Evolutionary conservation across 1,140 invertebrate species (phyloP).

Genomic region (Micrasema longulum): DNA sequence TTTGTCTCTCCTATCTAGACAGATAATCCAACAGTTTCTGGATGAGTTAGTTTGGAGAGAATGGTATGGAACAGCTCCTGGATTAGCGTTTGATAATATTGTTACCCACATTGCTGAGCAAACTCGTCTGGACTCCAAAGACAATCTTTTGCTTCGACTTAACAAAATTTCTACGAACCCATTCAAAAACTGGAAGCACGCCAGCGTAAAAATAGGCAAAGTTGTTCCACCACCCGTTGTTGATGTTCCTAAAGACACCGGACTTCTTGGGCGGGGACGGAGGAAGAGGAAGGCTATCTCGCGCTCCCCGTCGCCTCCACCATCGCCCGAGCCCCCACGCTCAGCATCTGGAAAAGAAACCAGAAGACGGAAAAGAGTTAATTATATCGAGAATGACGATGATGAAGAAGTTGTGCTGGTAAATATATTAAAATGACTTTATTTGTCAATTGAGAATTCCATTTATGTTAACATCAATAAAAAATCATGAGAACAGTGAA

Average conservation of each 20-base stretch:
- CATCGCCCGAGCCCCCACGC: slow-evolving; percentile 42
- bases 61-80: slow-evolving; percentile 78
- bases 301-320: slow-evolving; percentile 50
- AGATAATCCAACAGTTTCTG: slow-evolving; percentile 90
- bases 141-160: slow-evolving; percentile 69
- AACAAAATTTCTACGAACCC: slow-evolving; percentile 81
- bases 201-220: slow-evolving; percentile 59
- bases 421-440: background rate
- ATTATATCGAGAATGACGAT: slow-evolving; percentile 51
- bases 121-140: slow-evolving; percentile 70
- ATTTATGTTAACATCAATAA: background rate
- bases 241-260: slow-evolving; percentile 57
- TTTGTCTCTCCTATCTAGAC: slow-evolving; percentile 81
- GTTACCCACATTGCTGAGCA: slow-evolving; percentile 83
- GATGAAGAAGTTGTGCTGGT: slow-evolving; percentile 50
- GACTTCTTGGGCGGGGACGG: slow-evolving; percentile 53
- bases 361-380: slow-evolving; percentile 47
- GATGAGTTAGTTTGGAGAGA: slow-evolving; percentile 87
- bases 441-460: background rate
- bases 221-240: slow-evolving; percentile 32
- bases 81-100: slow-evolving; percentile 85
- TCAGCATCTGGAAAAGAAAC: slow-evolving; percentile 47
- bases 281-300: slow-evolving; percentile 52
- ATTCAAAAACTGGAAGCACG: slow-evolving; percentile 82
- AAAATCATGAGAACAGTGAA: too few species aligned